Evolutionary conservation across 2,113 vertebrate species (phyloP).

Genomic region (Lampris incognitus): DNA sequence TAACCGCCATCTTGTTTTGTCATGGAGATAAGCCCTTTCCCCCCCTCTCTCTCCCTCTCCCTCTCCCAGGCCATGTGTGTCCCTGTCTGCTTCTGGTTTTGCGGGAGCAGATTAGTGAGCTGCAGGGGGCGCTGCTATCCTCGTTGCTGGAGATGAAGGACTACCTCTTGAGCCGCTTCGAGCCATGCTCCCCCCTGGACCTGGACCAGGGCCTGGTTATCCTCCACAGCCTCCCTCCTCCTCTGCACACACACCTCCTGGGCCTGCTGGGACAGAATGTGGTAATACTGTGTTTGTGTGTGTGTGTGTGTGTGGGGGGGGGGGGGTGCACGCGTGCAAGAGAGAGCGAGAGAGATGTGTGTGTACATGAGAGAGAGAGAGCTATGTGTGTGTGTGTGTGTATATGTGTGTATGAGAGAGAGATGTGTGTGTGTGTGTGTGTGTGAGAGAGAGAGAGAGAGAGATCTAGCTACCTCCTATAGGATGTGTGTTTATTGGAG

Average conservation of each 20-base stretch:
- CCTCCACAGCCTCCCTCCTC: constrained; percentile 61
- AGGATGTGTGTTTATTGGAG: no score
- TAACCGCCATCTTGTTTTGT: not conserved
- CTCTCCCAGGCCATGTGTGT: constrained; percentile 55
- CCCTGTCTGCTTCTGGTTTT: constrained; percentile 75
- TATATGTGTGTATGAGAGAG: no score
- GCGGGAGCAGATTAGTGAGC: constrained; percentile 67
- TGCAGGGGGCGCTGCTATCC: constrained; percentile 63
- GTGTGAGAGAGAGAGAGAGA: no score
- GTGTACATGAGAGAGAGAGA: no score
- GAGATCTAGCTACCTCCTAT: no score
- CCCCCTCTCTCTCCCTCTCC: not conserved
- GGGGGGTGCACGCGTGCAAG: no score
- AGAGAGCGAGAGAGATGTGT: no score
- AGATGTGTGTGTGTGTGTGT: no score
- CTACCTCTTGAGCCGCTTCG: not conserved
- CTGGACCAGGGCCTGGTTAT: constrained; percentile 71
- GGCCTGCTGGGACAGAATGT: constrained; percentile 63
- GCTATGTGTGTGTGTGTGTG: no score
- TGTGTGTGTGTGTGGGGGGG: no score
- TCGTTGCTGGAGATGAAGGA: constrained; percentile 76
- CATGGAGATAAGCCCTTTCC: not conserved
- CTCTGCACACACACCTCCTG: constrained; percentile 72
- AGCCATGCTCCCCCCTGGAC: constrained; percentile 59
- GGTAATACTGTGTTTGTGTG: constrained; percentile 14